Percentiles rank a stretch among this genome's conserved stretches.
Evolutionary conservation across 2,888 invertebrate genomes (phyloP).

Genomic region (Tholera decimalis): DNA sequence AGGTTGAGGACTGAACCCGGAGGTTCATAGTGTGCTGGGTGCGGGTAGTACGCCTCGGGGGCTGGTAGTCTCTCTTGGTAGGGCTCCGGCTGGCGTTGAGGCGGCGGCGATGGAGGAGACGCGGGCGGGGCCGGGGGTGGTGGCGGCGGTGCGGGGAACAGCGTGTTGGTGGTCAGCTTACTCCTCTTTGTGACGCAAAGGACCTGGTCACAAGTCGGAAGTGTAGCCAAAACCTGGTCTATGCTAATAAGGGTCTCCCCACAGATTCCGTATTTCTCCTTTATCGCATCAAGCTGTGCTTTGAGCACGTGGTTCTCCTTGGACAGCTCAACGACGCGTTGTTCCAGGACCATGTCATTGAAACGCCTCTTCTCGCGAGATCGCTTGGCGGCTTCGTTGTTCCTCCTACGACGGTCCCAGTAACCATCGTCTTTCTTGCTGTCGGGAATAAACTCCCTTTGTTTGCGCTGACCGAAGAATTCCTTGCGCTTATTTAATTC

Average conservation of each 20-base stretch:
- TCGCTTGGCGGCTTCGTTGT: slow-evolving; percentile 99
- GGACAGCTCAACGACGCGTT: slow-evolving; percentile 97
- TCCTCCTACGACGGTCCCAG: slow-evolving; percentile 98
- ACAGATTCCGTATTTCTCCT: slow-evolving; percentile 97
- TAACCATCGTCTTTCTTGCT: slow-evolving; percentile 99
- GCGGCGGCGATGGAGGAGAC: slow-evolving; percentile 89
- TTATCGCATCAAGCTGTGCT: slow-evolving; percentile 97
- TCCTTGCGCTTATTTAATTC: slow-evolving; percentile 95
- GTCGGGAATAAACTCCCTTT: slow-evolving; percentile 99
- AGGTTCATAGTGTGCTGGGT: slow-evolving; percentile 91
- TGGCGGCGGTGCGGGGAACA: slow-evolving; percentile 91
- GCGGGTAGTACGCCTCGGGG: slow-evolving; percentile 87
- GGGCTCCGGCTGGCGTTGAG: slow-evolving; percentile 89
- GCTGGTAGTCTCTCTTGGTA: slow-evolving; percentile 89
- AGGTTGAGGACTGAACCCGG: slow-evolving; percentile 94
- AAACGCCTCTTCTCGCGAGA: slow-evolving; percentile 99
- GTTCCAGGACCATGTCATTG: slow-evolving; percentile 99
- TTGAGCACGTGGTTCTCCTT: slow-evolving; percentile 98
- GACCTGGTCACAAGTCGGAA: slow-evolving; percentile 96
- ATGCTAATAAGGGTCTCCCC: slow-evolving; percentile 97
- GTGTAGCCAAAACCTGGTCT: slow-evolving; percentile 96
- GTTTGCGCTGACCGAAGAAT: slow-evolving; percentile 97
- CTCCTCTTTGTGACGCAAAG: slow-evolving; percentile 95
- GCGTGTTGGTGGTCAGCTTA: slow-evolving; percentile 84
- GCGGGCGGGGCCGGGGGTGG: slow-evolving; percentile 90